A percentile compares a stretch with the other conserved stretches of the same genome.
Evolutionary conservation across 1,140 invertebrate species (phyloP).

Genomic region (Orius insidiosus): DNA sequence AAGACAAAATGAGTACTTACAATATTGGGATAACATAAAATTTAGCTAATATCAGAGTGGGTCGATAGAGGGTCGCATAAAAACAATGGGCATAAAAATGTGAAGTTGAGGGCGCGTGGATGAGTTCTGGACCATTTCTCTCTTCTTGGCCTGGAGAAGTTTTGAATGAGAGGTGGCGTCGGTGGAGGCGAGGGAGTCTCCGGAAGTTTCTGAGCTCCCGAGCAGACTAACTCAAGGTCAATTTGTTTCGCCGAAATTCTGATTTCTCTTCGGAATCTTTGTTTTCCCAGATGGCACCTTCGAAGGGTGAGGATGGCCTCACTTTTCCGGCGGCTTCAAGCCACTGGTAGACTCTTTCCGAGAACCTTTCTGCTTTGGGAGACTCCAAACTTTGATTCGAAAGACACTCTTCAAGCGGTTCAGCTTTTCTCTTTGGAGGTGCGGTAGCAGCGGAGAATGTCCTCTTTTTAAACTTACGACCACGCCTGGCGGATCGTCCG

Average conservation of each 20-base stretch:
- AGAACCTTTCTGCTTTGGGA: slow-evolving; percentile 21
- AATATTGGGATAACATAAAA: too few relatives aligned
- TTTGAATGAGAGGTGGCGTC: not conserved
- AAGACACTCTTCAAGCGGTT: slow-evolving; percentile 12
- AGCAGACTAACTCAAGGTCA: slow-evolving; percentile 22
- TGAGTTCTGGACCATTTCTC: not conserved
- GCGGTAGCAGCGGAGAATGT: not conserved
- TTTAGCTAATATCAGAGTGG: too few relatives aligned
- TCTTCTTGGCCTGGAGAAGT: not conserved
- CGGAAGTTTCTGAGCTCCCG: slow-evolving; percentile 18
- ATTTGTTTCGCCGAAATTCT: slow-evolving; percentile 20
- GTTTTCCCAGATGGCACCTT: slow-evolving; percentile 5
- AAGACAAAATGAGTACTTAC: too few relatives aligned
- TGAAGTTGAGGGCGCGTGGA: slow-evolving; percentile 32
- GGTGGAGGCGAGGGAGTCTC: not conserved
- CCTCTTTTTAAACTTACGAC: not conserved
- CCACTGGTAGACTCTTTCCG: slow-evolving; percentile 39
- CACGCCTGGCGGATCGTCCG: slow-evolving; percentile 35
- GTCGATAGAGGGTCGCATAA: not conserved
- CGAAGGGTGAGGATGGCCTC: slow-evolving; percentile 1
- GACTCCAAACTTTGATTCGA: slow-evolving; percentile 7
- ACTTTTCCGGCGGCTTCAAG: slow-evolving; percentile 32
- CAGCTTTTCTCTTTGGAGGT: not conserved
- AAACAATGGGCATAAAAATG: slow-evolving; percentile 41
- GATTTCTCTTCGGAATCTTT: slow-evolving; percentile 20